phyloP scores from a whole-genome alignment of 1,140 invertebrate species.

The Polyergus mexicanus region DNA sequence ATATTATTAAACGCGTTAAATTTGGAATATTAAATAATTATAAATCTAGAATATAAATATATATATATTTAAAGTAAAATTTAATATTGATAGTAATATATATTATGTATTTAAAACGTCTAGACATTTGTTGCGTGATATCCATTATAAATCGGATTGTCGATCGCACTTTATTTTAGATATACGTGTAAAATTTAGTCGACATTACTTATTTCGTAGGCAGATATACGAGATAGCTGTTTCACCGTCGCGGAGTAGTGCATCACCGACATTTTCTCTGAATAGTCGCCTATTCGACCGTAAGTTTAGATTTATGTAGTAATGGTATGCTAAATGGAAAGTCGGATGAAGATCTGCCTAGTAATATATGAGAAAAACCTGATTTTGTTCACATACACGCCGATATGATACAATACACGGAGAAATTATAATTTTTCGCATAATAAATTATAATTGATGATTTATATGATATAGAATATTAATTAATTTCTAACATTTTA shows the following conservation, averaged over 20 bases:
- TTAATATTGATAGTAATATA: background rate
- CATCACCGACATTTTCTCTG: conserved; percentile 47
- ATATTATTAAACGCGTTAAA: background rate
- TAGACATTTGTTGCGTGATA: conserved; percentile 24
- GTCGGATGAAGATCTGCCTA: conserved; percentile 18
- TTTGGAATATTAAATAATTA: background rate
- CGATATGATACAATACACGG: background rate
- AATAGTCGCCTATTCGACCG: conserved; percentile 42
- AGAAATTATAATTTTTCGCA: background rate
- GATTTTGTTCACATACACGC: background rate
- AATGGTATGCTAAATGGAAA: conserved; percentile 39
- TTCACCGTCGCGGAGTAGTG: conserved; percentile 33
- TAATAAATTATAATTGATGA: background rate
- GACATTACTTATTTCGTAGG: conserved; percentile 51
- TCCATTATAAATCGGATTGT: conserved; percentile 42
- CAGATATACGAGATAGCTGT: conserved; percentile 43
- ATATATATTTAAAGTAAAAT: background rate
- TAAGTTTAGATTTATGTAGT: conserved; percentile 53
- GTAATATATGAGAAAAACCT: conserved; percentile 2
- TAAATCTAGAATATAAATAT: background rate
- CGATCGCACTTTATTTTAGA: conserved; percentile 41
- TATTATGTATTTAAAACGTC: background rate
- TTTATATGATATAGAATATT: background rate
- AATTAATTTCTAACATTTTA: conserved; percentile 21
- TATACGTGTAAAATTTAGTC: conserved; percentile 55